Percentiles rank a stretch among this genome's conserved stretches.
These are phyloP conservation scores for Lycaena phlaeas DNA, from an alignment of 2,888 invertebrate genomes.

Conservation along the genomic window DNA sequence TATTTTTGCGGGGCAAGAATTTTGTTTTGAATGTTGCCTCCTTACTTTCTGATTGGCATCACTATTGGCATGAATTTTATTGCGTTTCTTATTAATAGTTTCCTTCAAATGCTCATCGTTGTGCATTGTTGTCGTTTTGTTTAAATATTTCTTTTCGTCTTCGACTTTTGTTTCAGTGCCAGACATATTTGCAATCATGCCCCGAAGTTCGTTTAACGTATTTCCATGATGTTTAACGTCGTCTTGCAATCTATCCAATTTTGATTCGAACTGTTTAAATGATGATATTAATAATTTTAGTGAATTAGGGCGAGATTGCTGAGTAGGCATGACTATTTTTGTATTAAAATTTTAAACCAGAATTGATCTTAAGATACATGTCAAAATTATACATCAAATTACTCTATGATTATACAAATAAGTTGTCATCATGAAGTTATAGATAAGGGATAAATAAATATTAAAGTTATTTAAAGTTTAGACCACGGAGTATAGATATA, in stretches of 20 bases:
- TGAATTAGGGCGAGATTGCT: constrained; percentile 29
- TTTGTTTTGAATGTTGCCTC: too few relatives aligned
- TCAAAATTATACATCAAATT: constrained; percentile 17
- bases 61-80: too few relatives aligned
- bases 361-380: neutral
- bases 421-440: too few relatives aligned
- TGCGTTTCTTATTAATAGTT: constrained; percentile 24
- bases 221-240: constrained; percentile 43
- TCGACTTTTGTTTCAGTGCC: constrained; percentile 22
- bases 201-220: constrained; percentile 39
- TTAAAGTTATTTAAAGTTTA: too few relatives aligned
- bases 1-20: too few relatives aligned
- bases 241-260: constrained; percentile 45
- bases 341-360: constrained; percentile 6
- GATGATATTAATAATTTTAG: constrained; percentile 36
- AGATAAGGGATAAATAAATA: too few relatives aligned
- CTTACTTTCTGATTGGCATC: too few relatives aligned
- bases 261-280: constrained; percentile 43
- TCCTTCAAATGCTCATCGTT: constrained; percentile 20
- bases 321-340: constrained; percentile 15
- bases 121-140: constrained; percentile 29
- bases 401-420: too few relatives aligned
- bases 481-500: too few relatives aligned
- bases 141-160: constrained; percentile 20
- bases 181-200: constrained; percentile 30